phyloP scores from a whole-genome alignment of 2,113 vertebrate genomes.

The Leiothrix lutea region DNA sequence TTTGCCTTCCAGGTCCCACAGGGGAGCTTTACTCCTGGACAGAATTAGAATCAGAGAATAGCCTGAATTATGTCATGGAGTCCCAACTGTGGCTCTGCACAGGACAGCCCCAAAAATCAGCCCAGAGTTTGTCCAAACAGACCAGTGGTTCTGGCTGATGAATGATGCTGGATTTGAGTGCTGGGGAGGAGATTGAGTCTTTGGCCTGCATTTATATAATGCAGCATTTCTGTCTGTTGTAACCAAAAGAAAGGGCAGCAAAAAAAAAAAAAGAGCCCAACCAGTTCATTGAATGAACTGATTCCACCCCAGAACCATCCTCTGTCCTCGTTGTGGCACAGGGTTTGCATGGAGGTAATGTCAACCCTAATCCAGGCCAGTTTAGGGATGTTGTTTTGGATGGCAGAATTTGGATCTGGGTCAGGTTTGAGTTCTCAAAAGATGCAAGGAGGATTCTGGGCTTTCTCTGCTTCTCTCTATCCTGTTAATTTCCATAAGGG shows the following conservation, averaged over 20 bases:
- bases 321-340: neutral
- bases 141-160: neutral
- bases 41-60: neutral
- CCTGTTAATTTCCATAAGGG: neutral
- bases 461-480: neutral
- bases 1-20: accelerated
- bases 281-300: neutral
- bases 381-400: too few relatives aligned
- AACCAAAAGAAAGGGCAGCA: neutral
- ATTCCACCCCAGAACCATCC: neutral
- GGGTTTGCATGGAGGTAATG: neutral
- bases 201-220: neutral
- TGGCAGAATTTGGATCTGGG: too few relatives aligned
- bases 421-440: neutral
- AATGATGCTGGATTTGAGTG: neutral
- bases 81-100: neutral
- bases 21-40: neutral
- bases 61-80: neutral
- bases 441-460: neutral
- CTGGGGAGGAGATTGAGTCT: neutral
- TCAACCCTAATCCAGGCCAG: neutral
- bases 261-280: accelerated
- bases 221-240: neutral
- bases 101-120: neutral
- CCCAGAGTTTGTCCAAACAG: neutral